Percentiles rank a stretch among this genome's conserved stretches.
phyloP scores from a whole-genome alignment of 2,113 vertebrate genomes.

The Nicator chloris region DNA sequence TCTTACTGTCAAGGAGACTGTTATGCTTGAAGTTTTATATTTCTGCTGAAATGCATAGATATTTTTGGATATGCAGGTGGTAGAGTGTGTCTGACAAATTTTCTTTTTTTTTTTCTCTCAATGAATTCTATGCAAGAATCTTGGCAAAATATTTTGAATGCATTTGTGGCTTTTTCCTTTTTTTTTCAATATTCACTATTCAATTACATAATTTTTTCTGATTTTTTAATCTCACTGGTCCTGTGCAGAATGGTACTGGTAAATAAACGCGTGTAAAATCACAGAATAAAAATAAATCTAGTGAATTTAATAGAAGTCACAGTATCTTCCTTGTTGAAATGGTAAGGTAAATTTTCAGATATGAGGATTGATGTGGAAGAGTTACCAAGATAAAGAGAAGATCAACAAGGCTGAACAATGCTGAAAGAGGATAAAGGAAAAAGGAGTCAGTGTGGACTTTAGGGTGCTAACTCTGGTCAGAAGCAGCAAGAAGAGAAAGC shows the following conservation, averaged over 20 bases:
- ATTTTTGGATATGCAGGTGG: constrained; percentile 60
- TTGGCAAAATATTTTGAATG: neutral
- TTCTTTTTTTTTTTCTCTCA: neutral
- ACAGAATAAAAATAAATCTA: neutral
- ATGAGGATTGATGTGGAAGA: neutral
- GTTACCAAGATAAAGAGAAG: neutral
- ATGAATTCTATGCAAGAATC: neutral
- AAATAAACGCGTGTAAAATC: neutral
- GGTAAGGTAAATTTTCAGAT: neutral
- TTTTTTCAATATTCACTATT: neutral
- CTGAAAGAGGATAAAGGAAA: neutral
- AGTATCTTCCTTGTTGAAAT: neutral
- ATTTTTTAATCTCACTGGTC: neutral
- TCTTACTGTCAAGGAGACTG: constrained; percentile 57
- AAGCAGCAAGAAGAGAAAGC: neutral
- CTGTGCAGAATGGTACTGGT: neutral
- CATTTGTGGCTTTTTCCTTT: neutral
- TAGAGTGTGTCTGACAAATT: neutral
- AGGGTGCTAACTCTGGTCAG: neutral
- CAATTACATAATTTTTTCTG: neutral
- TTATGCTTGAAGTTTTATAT: constrained; percentile 17
- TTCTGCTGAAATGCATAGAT: constrained; percentile 30
- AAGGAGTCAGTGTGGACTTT: neutral
- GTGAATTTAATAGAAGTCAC: neutral
- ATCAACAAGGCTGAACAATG: neutral